Evolutionary conservation across 2,888 invertebrate genomes (phyloP).

Genomic region (Volucella bombylans): DNA sequence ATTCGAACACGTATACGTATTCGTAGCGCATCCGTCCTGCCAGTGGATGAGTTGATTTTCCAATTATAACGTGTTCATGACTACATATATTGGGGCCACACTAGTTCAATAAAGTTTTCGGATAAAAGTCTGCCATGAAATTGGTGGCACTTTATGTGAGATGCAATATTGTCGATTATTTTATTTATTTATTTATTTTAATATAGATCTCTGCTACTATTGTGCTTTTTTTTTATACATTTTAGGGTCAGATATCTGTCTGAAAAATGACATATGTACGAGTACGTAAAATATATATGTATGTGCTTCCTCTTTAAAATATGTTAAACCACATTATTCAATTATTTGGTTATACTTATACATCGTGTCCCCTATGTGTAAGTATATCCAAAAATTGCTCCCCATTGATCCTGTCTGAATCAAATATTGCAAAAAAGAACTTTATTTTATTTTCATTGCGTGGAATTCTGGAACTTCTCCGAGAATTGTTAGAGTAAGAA

Average conservation of each 20-base stretch:
- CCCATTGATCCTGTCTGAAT: too few species aligned
- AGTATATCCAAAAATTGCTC: too few species aligned
- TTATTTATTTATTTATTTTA: slow-evolving; percentile 39
- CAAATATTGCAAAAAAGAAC: too few species aligned
- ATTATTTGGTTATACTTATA: too few species aligned
- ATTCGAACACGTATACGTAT: slow-evolving; percentile 44
- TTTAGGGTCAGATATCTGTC: slow-evolving; percentile 62
- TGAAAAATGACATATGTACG: slow-evolving; percentile 25
- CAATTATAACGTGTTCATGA: slow-evolving; percentile 69
- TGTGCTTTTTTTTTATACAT: slow-evolving; percentile 54
- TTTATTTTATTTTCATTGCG: too few species aligned
- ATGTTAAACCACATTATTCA: too few species aligned
- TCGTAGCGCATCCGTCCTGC: neutral
- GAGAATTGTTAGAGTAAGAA: too few species aligned
- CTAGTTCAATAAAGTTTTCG: slow-evolving; percentile 67
- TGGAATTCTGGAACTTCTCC: too few species aligned
- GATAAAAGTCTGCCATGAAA: slow-evolving; percentile 38
- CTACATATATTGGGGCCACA: slow-evolving; percentile 41
- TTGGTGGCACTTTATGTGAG: slow-evolving; percentile 54
- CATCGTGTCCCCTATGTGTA: too few species aligned
- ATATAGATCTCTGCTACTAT: neutral
- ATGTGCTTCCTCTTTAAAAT: too few species aligned
- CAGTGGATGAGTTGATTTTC: slow-evolving; percentile 45
- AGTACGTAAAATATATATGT: too few species aligned
- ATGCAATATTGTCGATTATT: neutral